Conservation (phyloP, 1,140 invertebrate species). For the Cyclina sinensis region DNA sequence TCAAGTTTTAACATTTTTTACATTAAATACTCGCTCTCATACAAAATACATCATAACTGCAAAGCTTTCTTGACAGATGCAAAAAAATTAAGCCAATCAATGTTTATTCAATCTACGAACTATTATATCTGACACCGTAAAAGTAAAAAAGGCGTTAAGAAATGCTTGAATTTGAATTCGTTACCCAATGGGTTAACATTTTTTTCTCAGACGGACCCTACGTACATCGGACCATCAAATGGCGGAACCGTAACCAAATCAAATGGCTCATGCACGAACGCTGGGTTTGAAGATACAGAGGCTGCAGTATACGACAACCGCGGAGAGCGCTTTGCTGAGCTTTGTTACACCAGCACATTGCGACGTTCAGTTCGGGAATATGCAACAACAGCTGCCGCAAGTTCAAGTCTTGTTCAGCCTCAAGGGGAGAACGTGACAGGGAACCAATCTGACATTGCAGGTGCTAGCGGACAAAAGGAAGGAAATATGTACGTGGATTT, state of each 20-base stretch:
- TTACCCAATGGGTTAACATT: too few relatives aligned
- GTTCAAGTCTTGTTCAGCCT: neutral
- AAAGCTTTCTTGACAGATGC: too few relatives aligned
- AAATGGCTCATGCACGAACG: neutral
- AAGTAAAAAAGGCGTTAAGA: too few relatives aligned
- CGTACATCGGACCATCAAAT: neutral
- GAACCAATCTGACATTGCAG: too few relatives aligned
- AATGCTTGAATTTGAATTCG: too few relatives aligned
- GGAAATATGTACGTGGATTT: neutral
- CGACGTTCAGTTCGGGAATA: slow-evolving; percentile 15
- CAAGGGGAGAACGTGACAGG: neutral
- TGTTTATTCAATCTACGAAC: too few relatives aligned
- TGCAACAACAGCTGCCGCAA: neutral
- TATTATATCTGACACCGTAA: too few relatives aligned
- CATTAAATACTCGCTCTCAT: too few relatives aligned
- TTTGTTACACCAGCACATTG: neutral
- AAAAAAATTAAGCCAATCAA: too few relatives aligned
- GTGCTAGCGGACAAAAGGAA: neutral
- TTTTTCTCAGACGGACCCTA: neutral
- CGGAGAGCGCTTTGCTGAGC: neutral
- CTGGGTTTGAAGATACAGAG: neutral
- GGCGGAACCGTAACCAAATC: neutral
- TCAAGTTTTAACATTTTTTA: too few relatives aligned
- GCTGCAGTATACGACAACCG: slow-evolving; percentile 13
- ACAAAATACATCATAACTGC: too few relatives aligned